Base-by-base conservation (phyloP, 1,140 invertebrate species). In the Steinernema khuongi region DNA sequence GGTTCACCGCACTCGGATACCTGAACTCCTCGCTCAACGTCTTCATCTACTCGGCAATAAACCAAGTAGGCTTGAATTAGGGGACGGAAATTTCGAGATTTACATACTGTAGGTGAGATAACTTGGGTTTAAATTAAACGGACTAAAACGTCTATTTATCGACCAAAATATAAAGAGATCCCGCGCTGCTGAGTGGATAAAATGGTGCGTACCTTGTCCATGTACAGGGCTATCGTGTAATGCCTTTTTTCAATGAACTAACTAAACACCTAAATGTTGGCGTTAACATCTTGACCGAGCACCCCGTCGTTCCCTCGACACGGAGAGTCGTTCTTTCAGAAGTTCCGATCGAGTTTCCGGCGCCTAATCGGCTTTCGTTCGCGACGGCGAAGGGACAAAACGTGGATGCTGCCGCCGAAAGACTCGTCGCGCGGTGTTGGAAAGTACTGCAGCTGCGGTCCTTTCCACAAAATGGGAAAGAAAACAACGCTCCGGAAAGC, bases 1-100 rank as follows among this genome's bases (percentile, higher is more conserved):
- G 84, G 83, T 79, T 83, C 31, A 84, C 82, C n/a, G 80, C 81
- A 1, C 75, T 84, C 0, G 83, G 83, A 17, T 84, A 84, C 72
- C 68, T 84, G n/a, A 84, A 84, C 71, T 81, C 79, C 30, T 85
- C 81, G 0, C 69, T 84, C 1, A 84, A 84, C 69, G 81, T 85
- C 36, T 80, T 85, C 43, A 85, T 84, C 68, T 84, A 84, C 67
- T 79, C 83, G 19, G 81, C 82, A 30, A 85, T 84, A 41, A 84
- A 84, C 72, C 85, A 85, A 44, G 82, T 84, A 44, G 14, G 36
- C 31, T 1, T 69, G 29, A 31, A n/a, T 19, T 75, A 19, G 11
- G 2, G n/a, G n/a, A n/a, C n/a, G n/a, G n/a, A n/a, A n/a, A n/a
- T n/a, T n/a, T n/a, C n/a, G n/a, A n/a, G n/a, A n/a, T n/a, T n/a